Evolutionary conservation across 1,140 invertebrate genomes (phyloP).

Genomic region (Bombus sibiricus): DNA sequence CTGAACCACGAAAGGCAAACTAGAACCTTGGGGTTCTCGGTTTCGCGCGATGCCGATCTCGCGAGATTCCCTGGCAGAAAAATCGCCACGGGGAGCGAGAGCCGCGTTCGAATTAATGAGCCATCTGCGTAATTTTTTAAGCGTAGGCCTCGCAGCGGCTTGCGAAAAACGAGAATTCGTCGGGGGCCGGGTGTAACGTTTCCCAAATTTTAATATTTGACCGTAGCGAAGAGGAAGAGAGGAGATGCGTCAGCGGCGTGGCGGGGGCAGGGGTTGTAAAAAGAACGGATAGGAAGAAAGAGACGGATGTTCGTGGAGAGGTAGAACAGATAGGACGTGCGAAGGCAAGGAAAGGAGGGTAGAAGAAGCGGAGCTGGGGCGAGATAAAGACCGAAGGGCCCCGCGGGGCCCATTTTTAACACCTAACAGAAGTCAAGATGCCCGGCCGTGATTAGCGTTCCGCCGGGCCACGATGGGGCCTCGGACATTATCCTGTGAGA

Average conservation of each 20-base stretch:
- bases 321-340: not conserved
- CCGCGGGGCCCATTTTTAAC: constrained; percentile 77
- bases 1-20: not conserved
- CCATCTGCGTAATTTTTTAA: constrained; percentile 49
- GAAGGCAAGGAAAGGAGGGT: not conserved
- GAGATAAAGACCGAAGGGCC: constrained; percentile 73
- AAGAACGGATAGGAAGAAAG: not conserved
- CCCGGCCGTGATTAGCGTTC: constrained; percentile 70
- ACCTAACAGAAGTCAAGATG: constrained; percentile 79
- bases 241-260: not conserved
- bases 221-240: not conserved
- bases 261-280: not conserved
- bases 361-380: constrained; percentile 34
- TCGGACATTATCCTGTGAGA: constrained; percentile 77
- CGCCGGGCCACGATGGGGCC: constrained; percentile 55
- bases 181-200: constrained; percentile 67
- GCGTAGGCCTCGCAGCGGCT: not conserved
- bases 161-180: constrained; percentile 43
- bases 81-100: constrained; percentile 29
- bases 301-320: not conserved
- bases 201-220: constrained; percentile 76
- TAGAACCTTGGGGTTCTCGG: not conserved
- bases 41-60: constrained; percentile 44
- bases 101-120: constrained; percentile 49
- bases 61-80: constrained; percentile 26